Base-by-base conservation (phyloP, 2,113 vertebrate species). In the Coryphaenoides rupestris region DNA sequence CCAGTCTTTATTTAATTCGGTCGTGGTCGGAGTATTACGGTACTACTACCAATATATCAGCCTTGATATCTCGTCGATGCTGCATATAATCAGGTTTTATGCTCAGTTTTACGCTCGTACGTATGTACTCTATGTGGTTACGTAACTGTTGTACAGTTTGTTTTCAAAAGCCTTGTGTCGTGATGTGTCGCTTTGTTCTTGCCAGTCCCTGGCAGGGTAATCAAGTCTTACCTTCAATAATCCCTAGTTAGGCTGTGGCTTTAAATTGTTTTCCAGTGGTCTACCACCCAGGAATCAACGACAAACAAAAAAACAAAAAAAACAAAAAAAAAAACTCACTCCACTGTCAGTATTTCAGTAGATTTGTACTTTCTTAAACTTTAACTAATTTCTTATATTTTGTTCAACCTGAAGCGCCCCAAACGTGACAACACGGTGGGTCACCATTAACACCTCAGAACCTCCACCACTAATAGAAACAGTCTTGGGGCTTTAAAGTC, bases 231-330 rank as follows among this genome's bases (percentile, higher is more conserved):
- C 22, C 19, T 21, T 49, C 19, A 59, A 28, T 19, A 57, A 10
- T 40, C 19, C 63, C 55, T 65, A 52, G 70, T 72, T 72, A 50
- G 21, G 59, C 28, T 19, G 40, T 55, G 65, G 65, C 46, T 47
- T 58, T n/a, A 28, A 49, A 17, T 28, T 24, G 13, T 58, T 52
- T 62, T 61, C 58, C 69, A 53, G 21, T 69, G 72, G 58, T 74
- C 67, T 75, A 70, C 68, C 67, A 64, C 62, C 75, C 57, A 65
- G 60, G 53, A 71, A 54, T 55, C 66, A 19, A 54, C 21, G 15
- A 21, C 17, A n/a, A n/a, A 49, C n/a, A 22, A 40, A 52, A 21
- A 12, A 14, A 68, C 59, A 62, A 54, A 23, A 9, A 19, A 14
- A 33, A 57, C 56, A n/a, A n/a, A n/a, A n/a, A n/a, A n/a, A n/a